These are phyloP conservation scores for Cylas formicarius DNA, from an alignment of 1,140 invertebrate genomes.

Conservation along the genomic window DNA sequence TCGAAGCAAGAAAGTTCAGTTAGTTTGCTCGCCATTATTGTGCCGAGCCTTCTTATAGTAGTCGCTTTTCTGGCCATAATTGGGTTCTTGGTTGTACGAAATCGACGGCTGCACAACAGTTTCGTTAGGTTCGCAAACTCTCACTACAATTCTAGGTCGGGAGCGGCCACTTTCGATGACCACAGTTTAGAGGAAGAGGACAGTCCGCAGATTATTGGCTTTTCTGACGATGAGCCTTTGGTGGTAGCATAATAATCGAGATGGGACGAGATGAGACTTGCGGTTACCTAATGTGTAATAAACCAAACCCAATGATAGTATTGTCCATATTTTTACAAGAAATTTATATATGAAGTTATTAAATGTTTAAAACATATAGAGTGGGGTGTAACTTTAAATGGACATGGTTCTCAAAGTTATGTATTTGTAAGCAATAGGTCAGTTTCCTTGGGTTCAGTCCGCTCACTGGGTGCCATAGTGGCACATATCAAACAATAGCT, in stretches of 20 bases:
- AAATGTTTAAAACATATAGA: too few relatives aligned
- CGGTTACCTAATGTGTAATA: conserved; percentile 8
- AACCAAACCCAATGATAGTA: conserved; percentile 18
- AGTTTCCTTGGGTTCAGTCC: too few relatives aligned
- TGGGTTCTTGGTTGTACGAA: conserved; percentile 58
- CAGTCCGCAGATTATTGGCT: conserved; percentile 78
- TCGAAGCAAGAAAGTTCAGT: conserved; percentile 24
- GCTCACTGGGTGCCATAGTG: too few relatives aligned
- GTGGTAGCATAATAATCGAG: conserved; percentile 65
- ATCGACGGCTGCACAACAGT: conserved; percentile 65
- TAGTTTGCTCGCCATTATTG: conserved; percentile 19
- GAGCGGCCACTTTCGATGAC: conserved; percentile 74
- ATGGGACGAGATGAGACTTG: conserved; percentile 14
- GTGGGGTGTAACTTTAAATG: too few relatives aligned
- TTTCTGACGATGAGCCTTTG: conserved; percentile 88
- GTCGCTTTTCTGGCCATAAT: conserved; percentile 49
- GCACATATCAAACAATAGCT: too few relatives aligned
- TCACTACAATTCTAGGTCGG: conserved; percentile 78
- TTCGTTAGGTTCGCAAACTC: conserved; percentile 78
- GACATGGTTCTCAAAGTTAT: too few relatives aligned
- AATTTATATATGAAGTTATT: conserved; percentile 6
- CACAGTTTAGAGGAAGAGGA: conserved; percentile 71
- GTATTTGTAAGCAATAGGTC: too few relatives aligned
- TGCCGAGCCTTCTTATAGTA: conserved; percentile 40
- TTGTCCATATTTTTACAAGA: conserved; percentile 24